phyloP scores from a whole-genome alignment of 2,113 vertebrate species.

The Anarrhichthys ocellatus region DNA sequence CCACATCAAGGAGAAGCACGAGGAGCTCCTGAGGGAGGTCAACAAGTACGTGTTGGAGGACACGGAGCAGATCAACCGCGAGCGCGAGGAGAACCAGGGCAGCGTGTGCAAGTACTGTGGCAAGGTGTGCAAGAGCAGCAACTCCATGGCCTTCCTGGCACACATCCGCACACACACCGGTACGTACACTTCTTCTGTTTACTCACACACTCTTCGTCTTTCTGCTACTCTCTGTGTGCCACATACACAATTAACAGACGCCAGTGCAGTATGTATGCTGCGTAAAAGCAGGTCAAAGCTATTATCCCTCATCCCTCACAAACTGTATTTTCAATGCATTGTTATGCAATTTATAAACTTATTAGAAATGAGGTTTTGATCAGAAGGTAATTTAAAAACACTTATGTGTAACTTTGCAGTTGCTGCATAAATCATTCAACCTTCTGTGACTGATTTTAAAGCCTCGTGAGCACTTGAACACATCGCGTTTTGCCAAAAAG shows the following conservation, averaged over 20 bases:
- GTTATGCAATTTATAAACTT: not conserved
- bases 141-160: constrained; percentile 98
- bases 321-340: not conserved
- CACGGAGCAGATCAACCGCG: constrained; percentile 96
- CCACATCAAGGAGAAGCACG: constrained; percentile 98
- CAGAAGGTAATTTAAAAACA: not conserved
- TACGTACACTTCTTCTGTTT: constrained; percentile 68
- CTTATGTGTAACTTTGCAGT: not conserved
- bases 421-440: constrained; percentile 1
- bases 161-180: constrained; percentile 98
- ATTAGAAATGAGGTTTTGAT: not conserved
- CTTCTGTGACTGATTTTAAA: not conserved
- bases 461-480: not conserved
- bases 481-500: not conserved
- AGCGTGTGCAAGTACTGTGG: constrained; percentile 96
- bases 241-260: not conserved
- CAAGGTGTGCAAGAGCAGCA: constrained; percentile 98
- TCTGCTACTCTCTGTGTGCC: not conserved
- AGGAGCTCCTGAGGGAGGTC: constrained; percentile 94
- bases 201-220: not conserved
- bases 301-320: not conserved
- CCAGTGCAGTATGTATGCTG: not conserved
- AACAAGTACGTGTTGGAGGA: constrained; percentile 98
- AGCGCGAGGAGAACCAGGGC: constrained; percentile 97
- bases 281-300: constrained; percentile 4